Percentiles rank a stretch among this genome's conserved stretches.
Evolutionary conservation across 2,888 invertebrate species (phyloP).

Genomic region (Tipula helvola): DNA sequence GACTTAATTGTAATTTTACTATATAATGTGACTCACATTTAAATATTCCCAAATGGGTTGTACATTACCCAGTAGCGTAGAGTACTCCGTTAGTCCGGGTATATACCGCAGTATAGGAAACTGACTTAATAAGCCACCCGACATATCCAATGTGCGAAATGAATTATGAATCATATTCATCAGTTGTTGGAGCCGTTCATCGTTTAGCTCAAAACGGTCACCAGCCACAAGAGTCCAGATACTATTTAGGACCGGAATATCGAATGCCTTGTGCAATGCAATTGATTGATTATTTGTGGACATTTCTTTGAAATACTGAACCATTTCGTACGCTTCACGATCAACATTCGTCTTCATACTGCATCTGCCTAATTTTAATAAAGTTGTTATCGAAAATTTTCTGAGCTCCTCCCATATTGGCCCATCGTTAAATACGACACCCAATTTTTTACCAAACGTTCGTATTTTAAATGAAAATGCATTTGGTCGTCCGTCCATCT

Average conservation of each 20-base stretch:
- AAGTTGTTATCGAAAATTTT: constrained; percentile 50
- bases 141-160: constrained; percentile 49
- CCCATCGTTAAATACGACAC: constrained; percentile 58
- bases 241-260: constrained; percentile 51
- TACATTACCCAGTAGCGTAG: constrained; percentile 39
- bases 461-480: constrained; percentile 55
- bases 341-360: constrained; percentile 48
- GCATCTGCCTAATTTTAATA: constrained; percentile 47
- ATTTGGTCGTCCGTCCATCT: constrained; percentile 57
- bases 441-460: constrained; percentile 51
- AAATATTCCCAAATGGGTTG: constrained; percentile 43
- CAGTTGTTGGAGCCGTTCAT: constrained; percentile 41
- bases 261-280: constrained; percentile 41
- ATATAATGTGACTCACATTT: constrained; percentile 30
- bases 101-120: constrained; percentile 53
- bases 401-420: constrained; percentile 51
- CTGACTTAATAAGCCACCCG: constrained; percentile 56
- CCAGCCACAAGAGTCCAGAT: constrained; percentile 60
- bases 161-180: constrained; percentile 46
- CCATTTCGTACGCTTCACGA: constrained; percentile 41
- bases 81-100: constrained; percentile 50
- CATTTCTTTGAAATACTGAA: constrained; percentile 35
- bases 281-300: constrained; percentile 29
- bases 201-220: constrained; percentile 43
- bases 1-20: constrained; percentile 8